Base-by-base conservation (phyloP, 2,797 vertebrate genomes). In the Uromys caudimaculatus region DNA sequence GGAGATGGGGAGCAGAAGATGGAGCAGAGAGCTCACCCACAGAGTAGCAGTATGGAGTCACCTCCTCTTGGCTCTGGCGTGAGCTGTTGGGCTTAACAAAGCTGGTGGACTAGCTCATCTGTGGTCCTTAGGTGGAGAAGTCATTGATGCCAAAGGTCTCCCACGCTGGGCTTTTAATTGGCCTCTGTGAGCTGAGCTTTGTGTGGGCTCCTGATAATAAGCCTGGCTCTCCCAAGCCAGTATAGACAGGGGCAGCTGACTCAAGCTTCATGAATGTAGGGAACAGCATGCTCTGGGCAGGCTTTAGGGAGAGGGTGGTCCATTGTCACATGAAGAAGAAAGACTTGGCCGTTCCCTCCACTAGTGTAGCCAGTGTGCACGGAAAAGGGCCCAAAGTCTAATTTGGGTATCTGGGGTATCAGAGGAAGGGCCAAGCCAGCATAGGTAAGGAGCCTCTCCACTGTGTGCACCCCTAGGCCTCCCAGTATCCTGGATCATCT, bases 121-220 rank as follows among this genome's bases (percentile, higher is more conserved):
- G 76, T 85, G 81, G 50, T 50, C 95, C 69, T 69, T 6, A 23
- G 67, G 77, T 97, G 83, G 89, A 92, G 95, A 93, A 95, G 69
- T 0, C 2, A 12, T 23, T 89, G 50, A 71, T 78, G 95, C 97
- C 95, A 96, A 64, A 89, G 47, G 71, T 84, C 89, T 92, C 94
- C 89, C 91, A 94, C 86, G 13, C 69, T 56, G 54, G n/a, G n/a
- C 24, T 92, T 92, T 95, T 81, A 93, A 94, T 93, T 85, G 86
- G 90, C 86, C 95, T 83, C 35, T 23, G 38, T 79, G 92, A 97
- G 77, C 90, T 60, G 93, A 93, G 89, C 50, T 73, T 47, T 52
- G 41, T 67, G 41, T 79, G 78, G 95, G 90, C 86, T 90, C 79
- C 93, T 91, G 62, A 87, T 96, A 77, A 94, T 27, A 60, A 76